phyloP scores from a whole-genome alignment of 2,113 vertebrate species.

The Onychostruthus taczanowskii region DNA sequence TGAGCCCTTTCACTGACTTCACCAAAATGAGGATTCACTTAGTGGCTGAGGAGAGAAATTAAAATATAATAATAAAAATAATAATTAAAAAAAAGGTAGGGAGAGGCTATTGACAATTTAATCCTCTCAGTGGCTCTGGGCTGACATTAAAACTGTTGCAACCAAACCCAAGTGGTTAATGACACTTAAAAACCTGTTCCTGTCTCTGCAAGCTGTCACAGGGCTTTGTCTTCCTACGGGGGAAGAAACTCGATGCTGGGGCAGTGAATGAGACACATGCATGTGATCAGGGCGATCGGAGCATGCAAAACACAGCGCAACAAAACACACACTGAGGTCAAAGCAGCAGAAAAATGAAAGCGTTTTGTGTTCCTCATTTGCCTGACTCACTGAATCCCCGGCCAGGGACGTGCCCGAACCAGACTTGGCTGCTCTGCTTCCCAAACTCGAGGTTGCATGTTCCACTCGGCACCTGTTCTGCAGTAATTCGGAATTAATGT shows the following conservation, averaged over 20 bases:
- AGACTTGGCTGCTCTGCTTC: not conserved
- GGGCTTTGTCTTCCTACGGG: not conserved
- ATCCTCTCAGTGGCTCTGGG: not conserved
- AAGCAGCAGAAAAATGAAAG: constrained; percentile 45
- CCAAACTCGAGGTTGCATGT: not conserved
- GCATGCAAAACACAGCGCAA: constrained; percentile 17
- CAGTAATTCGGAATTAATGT: not conserved
- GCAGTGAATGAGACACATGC: constrained; percentile 17
- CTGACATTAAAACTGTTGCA: constrained; percentile 25
- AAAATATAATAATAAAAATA: too few species aligned
- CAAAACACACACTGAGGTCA: constrained; percentile 41
- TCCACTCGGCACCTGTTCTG: constrained; percentile 49
- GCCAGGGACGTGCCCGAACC: constrained; percentile 15
- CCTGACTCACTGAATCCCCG: constrained; percentile 9
- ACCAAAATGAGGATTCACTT: not conserved
- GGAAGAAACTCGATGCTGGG: not conserved
- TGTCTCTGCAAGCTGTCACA: not conserved
- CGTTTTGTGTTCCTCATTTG: constrained; percentile 32
- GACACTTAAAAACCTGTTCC: constrained; percentile 30
- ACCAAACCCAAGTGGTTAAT: not conserved
- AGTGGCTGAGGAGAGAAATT: not conserved
- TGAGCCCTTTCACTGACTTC: not conserved
- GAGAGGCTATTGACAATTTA: constrained; percentile 6
- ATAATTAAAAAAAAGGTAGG: not conserved
- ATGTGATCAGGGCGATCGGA: constrained; percentile 31